Conservation (phyloP, 2,888 invertebrate genomes). For the Rhingia campestris region DNA sequence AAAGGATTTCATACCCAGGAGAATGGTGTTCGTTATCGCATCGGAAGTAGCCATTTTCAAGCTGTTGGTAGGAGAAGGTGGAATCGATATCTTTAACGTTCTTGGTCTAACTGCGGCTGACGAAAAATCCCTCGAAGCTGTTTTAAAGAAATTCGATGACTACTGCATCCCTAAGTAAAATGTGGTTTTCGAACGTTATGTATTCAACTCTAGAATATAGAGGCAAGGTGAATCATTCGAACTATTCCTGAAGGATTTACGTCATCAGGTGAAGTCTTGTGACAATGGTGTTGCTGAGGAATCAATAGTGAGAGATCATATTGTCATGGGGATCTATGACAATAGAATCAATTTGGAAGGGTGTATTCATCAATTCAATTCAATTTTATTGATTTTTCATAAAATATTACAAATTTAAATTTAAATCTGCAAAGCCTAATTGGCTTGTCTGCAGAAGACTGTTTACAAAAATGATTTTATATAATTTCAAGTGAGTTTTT, state of each 20-base stretch:
- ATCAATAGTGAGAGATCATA: slow-evolving; percentile 40
- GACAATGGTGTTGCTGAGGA: slow-evolving; percentile 37
- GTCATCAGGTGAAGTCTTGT: slow-evolving; percentile 25
- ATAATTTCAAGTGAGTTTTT: too few relatives aligned
- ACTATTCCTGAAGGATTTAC: too few relatives aligned
- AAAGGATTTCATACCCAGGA: too few relatives aligned
- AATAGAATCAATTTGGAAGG: too few relatives aligned
- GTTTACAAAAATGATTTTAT: too few relatives aligned
- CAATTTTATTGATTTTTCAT: too few relatives aligned
- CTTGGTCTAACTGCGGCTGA: slow-evolving; percentile 12
- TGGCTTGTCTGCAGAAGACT: too few relatives aligned
- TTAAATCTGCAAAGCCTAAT: too few relatives aligned
- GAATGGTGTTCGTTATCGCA: too few relatives aligned
- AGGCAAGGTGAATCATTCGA: slow-evolving; percentile 28
- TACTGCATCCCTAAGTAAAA: slow-evolving; percentile 22
- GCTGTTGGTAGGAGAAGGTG: slow-evolving; percentile 47
- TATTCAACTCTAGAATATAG: slow-evolving; percentile 23
- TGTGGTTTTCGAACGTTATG: slow-evolving; percentile 33
- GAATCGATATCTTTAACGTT: slow-evolving; percentile 44
- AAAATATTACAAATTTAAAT: too few relatives aligned
- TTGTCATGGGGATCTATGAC: slow-evolving; percentile 34
- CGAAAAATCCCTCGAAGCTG: slow-evolving; percentile 35
- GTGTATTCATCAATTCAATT: too few relatives aligned
- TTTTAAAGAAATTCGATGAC: slow-evolving; percentile 39
- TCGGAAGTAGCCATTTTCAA: slow-evolving; percentile 48